Evolutionary conservation across 2,888 invertebrate genomes (phyloP).

Genomic region (Phengaris arion): DNA sequence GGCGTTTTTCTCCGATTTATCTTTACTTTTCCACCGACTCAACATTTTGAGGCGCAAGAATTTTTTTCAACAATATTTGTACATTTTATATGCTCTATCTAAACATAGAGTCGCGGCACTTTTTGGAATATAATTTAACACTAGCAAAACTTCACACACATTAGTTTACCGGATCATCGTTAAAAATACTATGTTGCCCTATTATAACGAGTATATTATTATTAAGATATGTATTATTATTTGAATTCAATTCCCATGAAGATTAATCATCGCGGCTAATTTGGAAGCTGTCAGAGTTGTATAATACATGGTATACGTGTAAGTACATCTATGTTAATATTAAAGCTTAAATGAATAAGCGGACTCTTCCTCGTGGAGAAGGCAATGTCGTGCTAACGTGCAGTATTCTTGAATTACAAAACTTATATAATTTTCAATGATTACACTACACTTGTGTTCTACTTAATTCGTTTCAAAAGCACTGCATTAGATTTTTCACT

Average conservation of each 20-base stretch:
- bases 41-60: constrained; percentile 76
- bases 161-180: constrained; percentile 10
- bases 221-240: constrained; percentile 31
- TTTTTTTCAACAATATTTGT: constrained; percentile 31
- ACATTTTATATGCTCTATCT: constrained; percentile 34
- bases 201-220: constrained; percentile 28
- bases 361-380: neutral
- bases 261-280: constrained; percentile 18
- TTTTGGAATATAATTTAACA: constrained; percentile 20
- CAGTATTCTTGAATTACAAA: neutral
- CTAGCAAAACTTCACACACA: constrained; percentile 16
- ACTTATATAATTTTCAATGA: neutral
- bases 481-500: constrained; percentile 19
- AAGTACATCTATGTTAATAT: constrained; percentile 5
- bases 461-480: constrained; percentile 15
- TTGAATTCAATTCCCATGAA: constrained; percentile 30
- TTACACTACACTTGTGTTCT: constrained; percentile 15
- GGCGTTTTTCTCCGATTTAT: constrained; percentile 85
- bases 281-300: constrained; percentile 25
- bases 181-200: constrained; percentile 29
- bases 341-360: constrained; percentile 18
- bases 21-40: constrained; percentile 92
- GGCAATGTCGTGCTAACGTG: neutral
- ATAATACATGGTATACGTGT: neutral
- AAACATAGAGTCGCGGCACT: constrained; percentile 32